These are phyloP conservation scores for Steatocranus sp. DNA, from an alignment of 2,797 vertebrate genomes.

Conservation along the genomic window DNA sequence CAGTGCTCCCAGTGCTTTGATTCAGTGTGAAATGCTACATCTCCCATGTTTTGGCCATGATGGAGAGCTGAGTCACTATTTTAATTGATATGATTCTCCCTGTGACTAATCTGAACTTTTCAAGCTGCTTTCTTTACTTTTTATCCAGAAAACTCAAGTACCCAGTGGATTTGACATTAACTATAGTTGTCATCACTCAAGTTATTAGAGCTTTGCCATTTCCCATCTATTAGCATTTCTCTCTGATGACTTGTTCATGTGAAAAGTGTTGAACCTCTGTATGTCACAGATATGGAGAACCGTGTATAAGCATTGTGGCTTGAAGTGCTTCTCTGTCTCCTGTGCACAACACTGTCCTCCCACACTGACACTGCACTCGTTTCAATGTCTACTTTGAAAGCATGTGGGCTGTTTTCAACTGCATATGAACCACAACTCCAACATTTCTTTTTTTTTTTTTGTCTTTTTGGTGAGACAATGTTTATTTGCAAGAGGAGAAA, in stretches of 20 bases:
- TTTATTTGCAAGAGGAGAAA: constrained; percentile 10
- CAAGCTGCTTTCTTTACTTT: background rate
- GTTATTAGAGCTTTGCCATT: background rate
- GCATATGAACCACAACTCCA: constrained; percentile 4
- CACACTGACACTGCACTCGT: constrained; percentile 25
- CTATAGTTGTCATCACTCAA: background rate
- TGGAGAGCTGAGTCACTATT: background rate
- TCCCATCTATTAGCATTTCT: background rate
- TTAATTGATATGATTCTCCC: constrained; percentile 3
- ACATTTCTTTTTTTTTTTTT: background rate
- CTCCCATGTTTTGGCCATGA: background rate
- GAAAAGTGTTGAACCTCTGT: background rate
- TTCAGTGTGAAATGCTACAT: background rate
- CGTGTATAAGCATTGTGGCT: background rate
- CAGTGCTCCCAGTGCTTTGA: background rate
- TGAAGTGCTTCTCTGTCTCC: constrained; percentile 15
- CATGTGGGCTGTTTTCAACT: constrained; percentile 25
- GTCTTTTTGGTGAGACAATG: background rate
- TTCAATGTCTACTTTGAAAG: constrained; percentile 29
- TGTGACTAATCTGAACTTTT: constrained; percentile 19
- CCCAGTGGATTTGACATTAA: background rate
- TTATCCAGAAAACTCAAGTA: background rate
- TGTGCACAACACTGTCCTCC: constrained; percentile 33
- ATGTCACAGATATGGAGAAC: constrained; percentile 6
- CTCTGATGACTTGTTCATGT: background rate